phyloP scores from a whole-genome alignment of 2,888 invertebrate genomes.

The Andrena marginata region DNA sequence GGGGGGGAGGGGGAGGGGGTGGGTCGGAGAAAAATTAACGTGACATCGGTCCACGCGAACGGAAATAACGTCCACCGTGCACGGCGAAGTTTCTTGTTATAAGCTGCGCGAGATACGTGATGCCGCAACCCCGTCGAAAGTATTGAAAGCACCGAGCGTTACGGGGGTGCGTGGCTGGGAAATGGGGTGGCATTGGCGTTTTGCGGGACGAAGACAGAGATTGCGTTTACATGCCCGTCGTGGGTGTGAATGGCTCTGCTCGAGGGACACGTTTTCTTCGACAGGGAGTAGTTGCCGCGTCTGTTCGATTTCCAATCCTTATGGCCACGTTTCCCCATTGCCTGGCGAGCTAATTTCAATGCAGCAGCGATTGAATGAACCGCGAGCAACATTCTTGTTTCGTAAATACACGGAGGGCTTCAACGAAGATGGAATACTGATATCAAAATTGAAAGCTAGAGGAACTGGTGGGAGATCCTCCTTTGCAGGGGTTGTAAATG shows the following conservation, averaged over 20 bases:
- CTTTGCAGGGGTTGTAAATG: too few species aligned
- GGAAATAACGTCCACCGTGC: not conserved
- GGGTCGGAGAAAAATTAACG: conserved; percentile 34
- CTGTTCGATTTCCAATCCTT: conserved; percentile 36
- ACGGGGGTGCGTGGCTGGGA: not conserved
- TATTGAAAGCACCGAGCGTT: not conserved
- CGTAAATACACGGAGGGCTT: too few species aligned
- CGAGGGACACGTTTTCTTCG: not conserved
- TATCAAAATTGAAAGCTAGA: too few species aligned
- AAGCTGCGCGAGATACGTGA: not conserved
- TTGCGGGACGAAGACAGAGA: not conserved
- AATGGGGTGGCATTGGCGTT: conserved; percentile 1
- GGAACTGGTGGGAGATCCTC: too few species aligned
- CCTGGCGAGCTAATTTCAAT: not conserved
- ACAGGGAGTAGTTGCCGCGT: conserved; percentile 17
- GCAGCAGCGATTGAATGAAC: not conserved
- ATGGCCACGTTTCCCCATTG: not conserved
- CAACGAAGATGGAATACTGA: too few species aligned
- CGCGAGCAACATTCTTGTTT: not conserved
- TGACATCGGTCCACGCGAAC: not conserved
- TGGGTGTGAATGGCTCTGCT: conserved; percentile 12
- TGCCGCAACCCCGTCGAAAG: not conserved
- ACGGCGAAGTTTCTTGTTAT: not conserved
- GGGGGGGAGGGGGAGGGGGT: not conserved
- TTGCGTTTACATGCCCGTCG: not conserved